Evolutionary conservation across 37 sponge, comb jelly and placozoan species (phyloP).

Genomic region (Mnemiopsis leidyi): DNA sequence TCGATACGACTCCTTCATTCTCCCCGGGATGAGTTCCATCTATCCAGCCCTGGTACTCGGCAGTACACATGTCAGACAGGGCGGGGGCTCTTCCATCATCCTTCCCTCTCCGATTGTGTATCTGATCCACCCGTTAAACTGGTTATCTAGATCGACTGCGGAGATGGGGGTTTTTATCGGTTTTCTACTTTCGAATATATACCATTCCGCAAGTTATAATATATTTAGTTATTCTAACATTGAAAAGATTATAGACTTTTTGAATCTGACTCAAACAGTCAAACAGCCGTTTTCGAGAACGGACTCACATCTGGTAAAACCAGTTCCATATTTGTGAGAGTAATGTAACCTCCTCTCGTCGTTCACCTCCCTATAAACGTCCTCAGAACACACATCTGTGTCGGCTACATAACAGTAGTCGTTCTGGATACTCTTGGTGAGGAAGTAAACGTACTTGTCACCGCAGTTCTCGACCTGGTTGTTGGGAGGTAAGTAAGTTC

Average conservation of each 20-base stretch:
- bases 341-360: conserved; percentile 42
- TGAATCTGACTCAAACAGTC: too few species aligned
- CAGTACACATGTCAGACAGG: conserved; percentile 14
- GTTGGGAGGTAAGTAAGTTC: too few species aligned
- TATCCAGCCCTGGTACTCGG: conserved; percentile 65
- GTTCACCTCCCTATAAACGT: conserved; percentile 26
- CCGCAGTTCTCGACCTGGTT: conserved; percentile 66
- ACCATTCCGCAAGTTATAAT: too few species aligned
- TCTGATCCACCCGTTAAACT: conserved; percentile 27
- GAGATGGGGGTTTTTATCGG: too few species aligned
- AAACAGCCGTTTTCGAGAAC: too few species aligned
- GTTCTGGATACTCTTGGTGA: conserved; percentile 13
- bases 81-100: conserved; percentile 64
- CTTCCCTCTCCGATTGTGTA: conserved; percentile 41
- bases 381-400: conserved; percentile 46
- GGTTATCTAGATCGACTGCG: conserved; percentile 46
- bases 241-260: too few species aligned
- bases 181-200: too few species aligned
- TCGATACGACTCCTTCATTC: conserved; percentile 1
- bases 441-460: conserved; percentile 60
- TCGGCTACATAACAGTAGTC: conserved; percentile 61
- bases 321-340: conserved; percentile 46
- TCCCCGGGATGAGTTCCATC: conserved; percentile 1
- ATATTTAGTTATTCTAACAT: too few species aligned
- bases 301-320: background rate